A percentile compares a stretch with the other conserved stretches of the same genome.
Conservation (phyloP, 2,888 invertebrate genomes). For the Drosophila leonis region DNA sequence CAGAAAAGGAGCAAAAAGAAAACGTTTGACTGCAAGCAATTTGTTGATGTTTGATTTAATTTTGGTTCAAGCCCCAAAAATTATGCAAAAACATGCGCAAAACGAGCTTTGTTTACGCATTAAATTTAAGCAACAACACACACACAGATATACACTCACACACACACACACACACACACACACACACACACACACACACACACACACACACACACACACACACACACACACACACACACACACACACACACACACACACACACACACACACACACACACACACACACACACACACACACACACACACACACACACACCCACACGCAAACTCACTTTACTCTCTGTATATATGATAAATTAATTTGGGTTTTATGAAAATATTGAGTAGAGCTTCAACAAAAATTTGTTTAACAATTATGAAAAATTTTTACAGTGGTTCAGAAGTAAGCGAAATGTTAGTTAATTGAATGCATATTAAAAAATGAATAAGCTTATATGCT, state of each 20-base stretch:
- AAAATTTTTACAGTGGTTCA: not conserved
- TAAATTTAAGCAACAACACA: slow-evolving; percentile 28
- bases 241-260: no score
- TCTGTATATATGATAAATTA: slow-evolving; percentile 1
- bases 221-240: no score
- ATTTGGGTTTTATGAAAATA: slow-evolving; percentile 1
- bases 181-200: slow-evolving; percentile 1
- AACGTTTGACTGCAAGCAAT: slow-evolving; percentile 45
- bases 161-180: no score
- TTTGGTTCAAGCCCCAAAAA: slow-evolving; percentile 52
- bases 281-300: no score
- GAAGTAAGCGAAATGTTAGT: not conserved
- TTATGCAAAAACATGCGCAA: slow-evolving; percentile 58
- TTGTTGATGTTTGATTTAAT: slow-evolving; percentile 72
- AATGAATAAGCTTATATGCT: no score
- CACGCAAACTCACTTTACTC: not conserved
- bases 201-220: no score
- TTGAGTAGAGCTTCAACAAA: not conserved
- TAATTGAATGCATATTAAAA: not conserved
- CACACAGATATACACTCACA: not conserved
- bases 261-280: no score
- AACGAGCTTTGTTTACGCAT: slow-evolving; percentile 24
- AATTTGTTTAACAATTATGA: slow-evolving; percentile 6
- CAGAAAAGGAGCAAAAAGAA: not conserved
- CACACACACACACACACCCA: not conserved